phyloP scores from a whole-genome alignment of 2,888 invertebrate genomes.

The Brenthis ino region DNA sequence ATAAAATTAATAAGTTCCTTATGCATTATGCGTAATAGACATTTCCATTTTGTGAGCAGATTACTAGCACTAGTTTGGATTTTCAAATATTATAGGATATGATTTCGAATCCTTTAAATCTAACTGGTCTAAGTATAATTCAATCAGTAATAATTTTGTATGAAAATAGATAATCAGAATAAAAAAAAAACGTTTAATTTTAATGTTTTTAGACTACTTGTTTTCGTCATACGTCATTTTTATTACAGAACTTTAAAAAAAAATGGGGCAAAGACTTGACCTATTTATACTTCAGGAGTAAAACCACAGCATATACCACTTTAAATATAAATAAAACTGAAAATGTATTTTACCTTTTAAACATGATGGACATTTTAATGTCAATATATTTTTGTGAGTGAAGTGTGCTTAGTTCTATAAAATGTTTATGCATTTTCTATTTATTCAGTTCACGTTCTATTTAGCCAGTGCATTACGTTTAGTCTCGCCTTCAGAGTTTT shows the following conservation, averaged over 20 bases:
- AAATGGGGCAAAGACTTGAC: background rate
- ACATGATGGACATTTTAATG: background rate
- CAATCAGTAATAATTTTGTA: too few species aligned
- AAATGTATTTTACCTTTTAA: background rate
- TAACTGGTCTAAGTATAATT: too few species aligned
- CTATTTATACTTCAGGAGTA: background rate
- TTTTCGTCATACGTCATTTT: background rate
- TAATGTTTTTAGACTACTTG: background rate
- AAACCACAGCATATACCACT: background rate
- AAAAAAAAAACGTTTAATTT: background rate
- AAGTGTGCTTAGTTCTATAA: background rate
- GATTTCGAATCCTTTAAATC: too few species aligned
- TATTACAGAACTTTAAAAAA: background rate
- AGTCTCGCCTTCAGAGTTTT: slow-evolving; percentile 14
- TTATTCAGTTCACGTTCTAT: slow-evolving; percentile 19
- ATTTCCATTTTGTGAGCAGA: too few species aligned
- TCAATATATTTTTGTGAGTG: background rate
- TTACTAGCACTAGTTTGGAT: too few species aligned
- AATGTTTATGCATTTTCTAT: slow-evolving; percentile 6
- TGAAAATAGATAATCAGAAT: background rate
- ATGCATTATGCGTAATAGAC: too few species aligned
- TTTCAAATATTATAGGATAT: too few species aligned
- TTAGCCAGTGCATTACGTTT: slow-evolving; percentile 15
- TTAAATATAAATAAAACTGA: slow-evolving; percentile 1
- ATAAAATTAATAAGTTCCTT: too few species aligned